These are phyloP conservation scores for Aselliscus stoliczkanus DNA, from an alignment of 2,797 vertebrate species.

Conservation along the genomic window DNA sequence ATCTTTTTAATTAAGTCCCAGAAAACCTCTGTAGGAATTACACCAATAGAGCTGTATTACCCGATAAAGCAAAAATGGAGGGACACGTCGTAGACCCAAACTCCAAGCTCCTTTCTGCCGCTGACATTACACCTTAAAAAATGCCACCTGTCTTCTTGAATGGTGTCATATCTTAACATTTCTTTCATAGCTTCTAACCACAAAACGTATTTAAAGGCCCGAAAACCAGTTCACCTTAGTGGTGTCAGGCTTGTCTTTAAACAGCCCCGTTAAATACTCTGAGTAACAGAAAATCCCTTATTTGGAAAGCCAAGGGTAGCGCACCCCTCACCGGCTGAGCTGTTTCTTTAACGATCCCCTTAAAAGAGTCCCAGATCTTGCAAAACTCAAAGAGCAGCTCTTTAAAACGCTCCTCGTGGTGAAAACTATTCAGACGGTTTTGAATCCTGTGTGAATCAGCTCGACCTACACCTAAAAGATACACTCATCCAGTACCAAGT, in stretches of 20 bases:
- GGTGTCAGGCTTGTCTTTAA: background rate
- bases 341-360: background rate
- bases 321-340: background rate
- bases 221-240: background rate
- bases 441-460: background rate
- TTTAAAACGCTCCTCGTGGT: background rate
- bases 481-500: background rate
- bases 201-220: slow-evolving; percentile 14
- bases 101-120: background rate
- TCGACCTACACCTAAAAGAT: background rate
- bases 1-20: background rate
- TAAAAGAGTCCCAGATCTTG: background rate
- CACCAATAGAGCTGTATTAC: background rate
- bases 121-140: background rate
- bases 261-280: background rate
- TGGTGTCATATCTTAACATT: background rate
- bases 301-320: background rate
- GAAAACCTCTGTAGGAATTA: background rate
- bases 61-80: background rate
- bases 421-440: background rate
- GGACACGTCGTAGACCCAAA: background rate
- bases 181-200: slow-evolving; percentile 27
- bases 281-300: slow-evolving; percentile 12
- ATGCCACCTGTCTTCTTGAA: background rate
- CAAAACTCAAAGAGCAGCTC: background rate